Evolutionary conservation across 2,888 invertebrate genomes (phyloP).

Genomic region (Hemicrepidius hirtus): DNA sequence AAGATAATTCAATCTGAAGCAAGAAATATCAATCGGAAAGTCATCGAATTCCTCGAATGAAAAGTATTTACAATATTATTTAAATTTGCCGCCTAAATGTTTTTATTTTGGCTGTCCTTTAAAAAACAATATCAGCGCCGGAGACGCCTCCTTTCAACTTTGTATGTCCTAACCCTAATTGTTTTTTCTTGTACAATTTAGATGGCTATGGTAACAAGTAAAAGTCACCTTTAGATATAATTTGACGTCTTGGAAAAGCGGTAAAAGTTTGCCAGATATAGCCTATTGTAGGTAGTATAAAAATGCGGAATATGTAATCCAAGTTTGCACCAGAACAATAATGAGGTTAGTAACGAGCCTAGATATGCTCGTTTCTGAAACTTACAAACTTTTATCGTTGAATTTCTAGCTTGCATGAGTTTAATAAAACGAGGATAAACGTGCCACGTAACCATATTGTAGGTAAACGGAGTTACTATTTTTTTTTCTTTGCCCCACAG

Average conservation of each 20-base stretch:
- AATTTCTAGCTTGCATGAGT: constrained; percentile 35
- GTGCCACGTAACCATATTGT: constrained; percentile 37
- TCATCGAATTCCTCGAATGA: too few species aligned
- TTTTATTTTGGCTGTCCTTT: too few species aligned
- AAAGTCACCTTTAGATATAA: background rate
- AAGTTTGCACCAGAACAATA: constrained; percentile 44
- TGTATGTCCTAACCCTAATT: too few species aligned
- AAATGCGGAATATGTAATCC: constrained; percentile 27
- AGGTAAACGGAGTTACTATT: constrained; percentile 5
- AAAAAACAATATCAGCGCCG: too few species aligned
- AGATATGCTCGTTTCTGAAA: constrained; percentile 39
- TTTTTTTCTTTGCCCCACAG: background rate
- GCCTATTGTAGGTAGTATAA: constrained; percentile 8
- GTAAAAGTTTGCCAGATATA: constrained; percentile 1
- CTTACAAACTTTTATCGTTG: constrained; percentile 45
- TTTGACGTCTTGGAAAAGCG: background rate
- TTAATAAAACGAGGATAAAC: constrained; percentile 44
- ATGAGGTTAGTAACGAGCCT: constrained; percentile 35
- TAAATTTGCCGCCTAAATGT: too few species aligned
- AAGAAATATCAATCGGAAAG: too few species aligned
- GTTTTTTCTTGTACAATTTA: too few species aligned
- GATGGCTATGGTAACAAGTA: too few species aligned
- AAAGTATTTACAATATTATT: too few species aligned
- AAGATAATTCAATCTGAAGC: too few species aligned
- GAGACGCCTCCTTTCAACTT: too few species aligned